Evolutionary conservation across 1,140 invertebrate species (phyloP), one percentile per base, ranked within the genome.

Genomic region (Lanistes nyassanus): DNA sequence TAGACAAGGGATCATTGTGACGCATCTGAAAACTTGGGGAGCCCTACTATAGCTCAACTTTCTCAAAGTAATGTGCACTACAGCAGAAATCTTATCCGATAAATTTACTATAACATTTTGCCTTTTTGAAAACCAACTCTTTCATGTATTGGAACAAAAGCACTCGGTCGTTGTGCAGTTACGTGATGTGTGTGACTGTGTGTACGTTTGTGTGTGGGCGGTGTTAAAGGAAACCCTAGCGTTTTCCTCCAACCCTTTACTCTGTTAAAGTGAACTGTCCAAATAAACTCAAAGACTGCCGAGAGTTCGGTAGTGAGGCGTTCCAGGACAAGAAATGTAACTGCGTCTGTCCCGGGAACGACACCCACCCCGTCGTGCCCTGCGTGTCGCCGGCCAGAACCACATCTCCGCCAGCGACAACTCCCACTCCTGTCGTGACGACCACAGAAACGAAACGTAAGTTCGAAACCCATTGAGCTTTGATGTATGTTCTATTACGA

Each of bases 331-430:
- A 75, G 64, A 64, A 67, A 34, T 75, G 74, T 29, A 16, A 39
- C 1, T 75, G 74, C 66, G 55, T 66, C n/a, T 75, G 74, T 53
- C 74, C 74, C 29, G 74, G 74, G 19, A 29, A 58, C 36, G 56
- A 42, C 19, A 66, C 23, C 0, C 60, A n/a, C 37, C 60, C 58
- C 21, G 62, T 51, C 7, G 34, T 55, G 19, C 53, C 26, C 19
- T 66, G 53, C n/a, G 31, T 16, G 9, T 7, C 11, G 26, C 9
- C 11, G 36, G 19, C 31, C 51, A 51, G 51, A 75, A 51, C 42
- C 16, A 42, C 62, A 75, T 36, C 65, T 31, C 9, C 62, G 23
- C n/a, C 62, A 67, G 29, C 62, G 21, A 75, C 74, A 66, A 51
- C 74, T 31, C 9, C 29, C 13, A 19, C 16, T 53, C 34, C 37